Conservation (phyloP, 2,113 vertebrate genomes). For the Corythornis cristatus region DNA sequence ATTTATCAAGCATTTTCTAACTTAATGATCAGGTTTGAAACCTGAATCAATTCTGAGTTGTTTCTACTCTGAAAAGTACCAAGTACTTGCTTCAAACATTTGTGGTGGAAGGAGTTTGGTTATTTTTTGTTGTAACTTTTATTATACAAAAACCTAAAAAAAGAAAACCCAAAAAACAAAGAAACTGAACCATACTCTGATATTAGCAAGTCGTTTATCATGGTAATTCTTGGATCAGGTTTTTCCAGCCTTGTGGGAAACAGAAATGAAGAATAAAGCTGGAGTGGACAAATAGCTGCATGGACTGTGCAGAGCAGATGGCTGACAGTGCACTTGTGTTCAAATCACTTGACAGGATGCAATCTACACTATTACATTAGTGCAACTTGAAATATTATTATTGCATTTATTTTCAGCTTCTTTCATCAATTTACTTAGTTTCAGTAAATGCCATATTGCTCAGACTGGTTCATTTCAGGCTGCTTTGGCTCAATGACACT, state of each 20-base stretch:
- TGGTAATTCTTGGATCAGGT: background rate
- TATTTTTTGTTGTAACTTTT: too few species aligned
- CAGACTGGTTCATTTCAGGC: conserved; percentile 8
- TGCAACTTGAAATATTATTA: conserved; percentile 50
- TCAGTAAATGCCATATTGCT: conserved; percentile 26
- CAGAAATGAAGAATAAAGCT: background rate
- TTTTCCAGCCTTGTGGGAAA: background rate
- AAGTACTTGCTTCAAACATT: background rate
- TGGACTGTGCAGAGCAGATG: background rate
- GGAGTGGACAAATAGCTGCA: background rate
- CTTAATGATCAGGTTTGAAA: background rate
- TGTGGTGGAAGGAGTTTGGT: background rate
- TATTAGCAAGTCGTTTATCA: background rate
- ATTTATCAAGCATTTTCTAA: background rate
- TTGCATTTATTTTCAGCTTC: conserved; percentile 43
- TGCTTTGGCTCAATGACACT: conserved; percentile 2
- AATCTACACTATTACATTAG: conserved; percentile 43
- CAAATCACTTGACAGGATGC: conserved; percentile 36
- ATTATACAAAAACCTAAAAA: too few species aligned
- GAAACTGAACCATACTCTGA: rapidly evolving
- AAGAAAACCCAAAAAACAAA: too few species aligned
- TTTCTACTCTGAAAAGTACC: background rate
- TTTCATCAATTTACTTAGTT: conserved; percentile 25
- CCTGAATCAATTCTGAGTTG: background rate
- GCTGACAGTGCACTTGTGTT: background rate